Conservation (phyloP, 2,797 vertebrate genomes). For the Myotis findleyi region DNA sequence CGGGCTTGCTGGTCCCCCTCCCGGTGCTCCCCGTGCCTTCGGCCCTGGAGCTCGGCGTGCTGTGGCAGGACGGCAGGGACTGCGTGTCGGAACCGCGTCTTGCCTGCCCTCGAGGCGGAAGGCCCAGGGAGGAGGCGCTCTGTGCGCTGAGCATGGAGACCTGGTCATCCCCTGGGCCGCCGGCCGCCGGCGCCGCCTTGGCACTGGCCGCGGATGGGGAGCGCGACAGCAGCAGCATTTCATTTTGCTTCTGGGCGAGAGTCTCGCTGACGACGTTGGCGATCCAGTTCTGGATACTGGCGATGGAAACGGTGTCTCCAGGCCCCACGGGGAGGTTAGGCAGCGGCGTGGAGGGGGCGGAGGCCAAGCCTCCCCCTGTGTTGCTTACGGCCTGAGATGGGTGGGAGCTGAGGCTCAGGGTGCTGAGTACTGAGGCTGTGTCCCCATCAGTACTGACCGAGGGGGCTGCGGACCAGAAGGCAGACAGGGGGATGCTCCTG, state of each 20-base stretch:
- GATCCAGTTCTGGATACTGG: conserved; percentile 98
- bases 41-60: neutral
- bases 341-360: conserved; percentile 84
- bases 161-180: conserved; percentile 89
- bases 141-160: conserved; percentile 88
- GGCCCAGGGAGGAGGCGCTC: conserved; percentile 87
- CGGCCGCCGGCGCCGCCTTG: conserved; percentile 80
- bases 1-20: conserved; percentile 93
- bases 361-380: neutral
- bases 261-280: conserved; percentile 95
- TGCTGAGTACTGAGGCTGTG: conserved; percentile 90
- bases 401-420: conserved; percentile 89
- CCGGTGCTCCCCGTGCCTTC: conserved; percentile 54
- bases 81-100: conserved; percentile 81
- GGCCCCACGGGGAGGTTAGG: conserved; percentile 89
- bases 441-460: conserved; percentile 88
- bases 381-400: conserved; percentile 87
- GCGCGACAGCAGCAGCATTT: conserved; percentile 90
- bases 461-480: conserved; percentile 90
- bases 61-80: conserved; percentile 87
- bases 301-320: conserved; percentile 93
- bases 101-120: conserved; percentile 70
- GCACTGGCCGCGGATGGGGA: conserved; percentile 86
- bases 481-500: conserved; percentile 92
- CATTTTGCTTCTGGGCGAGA: conserved; percentile 95